These are phyloP conservation scores for Teinopalpus imperialis DNA, from an alignment of 2,888 invertebrate species.

Conservation along the genomic window DNA sequence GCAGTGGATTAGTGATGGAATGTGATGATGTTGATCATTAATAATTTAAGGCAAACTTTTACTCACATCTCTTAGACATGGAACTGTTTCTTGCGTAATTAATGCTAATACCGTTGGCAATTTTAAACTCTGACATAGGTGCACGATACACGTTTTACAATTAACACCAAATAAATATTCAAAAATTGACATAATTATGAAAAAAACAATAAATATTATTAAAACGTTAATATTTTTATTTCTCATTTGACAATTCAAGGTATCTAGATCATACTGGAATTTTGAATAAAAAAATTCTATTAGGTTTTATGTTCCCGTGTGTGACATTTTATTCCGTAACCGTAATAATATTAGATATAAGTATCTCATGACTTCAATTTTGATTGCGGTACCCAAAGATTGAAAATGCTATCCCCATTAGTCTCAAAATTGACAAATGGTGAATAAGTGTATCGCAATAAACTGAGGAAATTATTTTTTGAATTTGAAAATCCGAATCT, in stretches of 20 bases:
- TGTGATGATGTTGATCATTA: no score
- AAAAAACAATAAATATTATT: slow-evolving; percentile 45
- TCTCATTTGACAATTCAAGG: slow-evolving; percentile 38
- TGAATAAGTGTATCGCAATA: no score
- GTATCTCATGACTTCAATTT: no score
- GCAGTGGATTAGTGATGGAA: no score
- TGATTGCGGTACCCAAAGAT: no score
- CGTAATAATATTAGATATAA: no score
- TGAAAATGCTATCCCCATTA: no score
- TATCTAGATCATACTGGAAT: slow-evolving; percentile 59
- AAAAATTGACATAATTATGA: slow-evolving; percentile 66
- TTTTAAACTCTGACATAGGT: slow-evolving; percentile 32
- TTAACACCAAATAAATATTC: slow-evolving; percentile 52
- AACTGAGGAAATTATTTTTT: no score
- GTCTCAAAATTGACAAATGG: no score
- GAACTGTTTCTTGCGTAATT: slow-evolving; percentile 48
- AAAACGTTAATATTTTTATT: slow-evolving; percentile 15
- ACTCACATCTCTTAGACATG: slow-evolving; percentile 59
- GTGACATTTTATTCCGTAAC: slow-evolving; percentile 4
- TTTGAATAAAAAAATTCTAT: slow-evolving; percentile 55
- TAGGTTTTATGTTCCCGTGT: slow-evolving; percentile 37
- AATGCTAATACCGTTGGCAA: slow-evolving; percentile 54
- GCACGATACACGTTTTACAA: slow-evolving; percentile 36
- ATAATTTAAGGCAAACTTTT: no score
- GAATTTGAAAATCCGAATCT: no score